Conservation (phyloP, 2,113 vertebrate genomes). For the Prionailurus viverrinus region DNA sequence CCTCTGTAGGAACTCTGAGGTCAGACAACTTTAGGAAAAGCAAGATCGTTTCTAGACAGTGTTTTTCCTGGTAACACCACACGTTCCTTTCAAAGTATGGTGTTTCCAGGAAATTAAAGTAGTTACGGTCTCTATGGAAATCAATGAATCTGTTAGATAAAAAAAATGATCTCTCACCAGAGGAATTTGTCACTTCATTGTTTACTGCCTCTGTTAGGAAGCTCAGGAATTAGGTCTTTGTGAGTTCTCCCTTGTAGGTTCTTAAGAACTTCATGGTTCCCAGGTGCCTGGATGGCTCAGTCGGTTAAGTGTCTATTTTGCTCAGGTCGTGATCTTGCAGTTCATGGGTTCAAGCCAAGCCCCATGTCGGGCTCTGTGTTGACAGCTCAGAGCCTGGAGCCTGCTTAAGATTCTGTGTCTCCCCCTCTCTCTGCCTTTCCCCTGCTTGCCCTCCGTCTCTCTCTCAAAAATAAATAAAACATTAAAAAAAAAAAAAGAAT, state of each 20-base stretch:
- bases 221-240: background rate
- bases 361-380: too few species aligned
- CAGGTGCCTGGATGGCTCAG: too few species aligned
- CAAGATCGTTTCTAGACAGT: constrained; percentile 60
- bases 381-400: too few species aligned
- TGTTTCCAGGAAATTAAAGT: constrained; percentile 85
- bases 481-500: too few species aligned
- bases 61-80: constrained; percentile 76
- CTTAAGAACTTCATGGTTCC: background rate
- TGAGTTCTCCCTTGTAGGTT: background rate
- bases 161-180: constrained; percentile 84
- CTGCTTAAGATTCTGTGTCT: too few species aligned
- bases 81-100: constrained; percentile 82
- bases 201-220: constrained; percentile 19
- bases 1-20: constrained; percentile 52
- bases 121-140: constrained; percentile 83
- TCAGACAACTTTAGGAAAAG: constrained; percentile 66
- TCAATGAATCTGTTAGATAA: background rate
- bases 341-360: too few species aligned
- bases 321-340: too few species aligned
- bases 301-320: too few species aligned
- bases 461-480: too few species aligned
- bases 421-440: too few species aligned
- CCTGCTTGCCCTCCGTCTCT: too few species aligned
- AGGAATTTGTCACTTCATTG: constrained; percentile 80